Base-by-base conservation (phyloP, 2,888 invertebrate genomes). In the Ochropacha duplaris region DNA sequence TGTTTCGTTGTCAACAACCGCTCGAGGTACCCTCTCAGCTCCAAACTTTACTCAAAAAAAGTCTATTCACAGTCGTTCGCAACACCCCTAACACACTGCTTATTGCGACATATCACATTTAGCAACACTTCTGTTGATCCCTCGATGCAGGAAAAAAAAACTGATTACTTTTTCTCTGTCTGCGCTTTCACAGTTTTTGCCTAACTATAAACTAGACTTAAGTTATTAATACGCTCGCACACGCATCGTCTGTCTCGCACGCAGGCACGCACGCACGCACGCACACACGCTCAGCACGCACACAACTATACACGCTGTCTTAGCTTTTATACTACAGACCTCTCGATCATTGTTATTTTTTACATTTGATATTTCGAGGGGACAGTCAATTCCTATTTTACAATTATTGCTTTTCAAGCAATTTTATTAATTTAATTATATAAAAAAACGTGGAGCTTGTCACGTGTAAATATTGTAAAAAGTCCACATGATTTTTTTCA, bases 131-230 rank as follows among this genome's bases (percentile, higher is more conserved):
- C 81, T 74, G 86, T 87, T 90, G 88, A 89, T 88, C 89, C 90
- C 91, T 85, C 88, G 84, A 86, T 81, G 84, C 84, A 84, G 83
- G 78, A 84, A 86, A 88, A 79, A 83, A 86, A 87, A 86, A 78
- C 72, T 74, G 76, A 75, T 78, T 78, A 80, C 74, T 76, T 81
- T 78, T 44, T 44, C 44, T 81, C 78, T 77, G 83, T 81, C 80
- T 80, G 82, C 83, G 81, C 72, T 72, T 81, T 85, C 83, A 86
- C 86, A 84, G 85, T 84, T 86, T 89, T 88, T 81, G 87, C 92
- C 92, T 92, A 92, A 90, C 92, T 92, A 92, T 84, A 84, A 81
- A 83, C 92, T 92, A 92, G 81, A 85, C 90, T 91, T 92, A 90
- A 81, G 81, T 80, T 79, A 79, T 65, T 31, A 51, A 44, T 44